Evolutionary conservation across 1,140 invertebrate species (phyloP).

Genomic region (Habropoda laboriosa): DNA sequence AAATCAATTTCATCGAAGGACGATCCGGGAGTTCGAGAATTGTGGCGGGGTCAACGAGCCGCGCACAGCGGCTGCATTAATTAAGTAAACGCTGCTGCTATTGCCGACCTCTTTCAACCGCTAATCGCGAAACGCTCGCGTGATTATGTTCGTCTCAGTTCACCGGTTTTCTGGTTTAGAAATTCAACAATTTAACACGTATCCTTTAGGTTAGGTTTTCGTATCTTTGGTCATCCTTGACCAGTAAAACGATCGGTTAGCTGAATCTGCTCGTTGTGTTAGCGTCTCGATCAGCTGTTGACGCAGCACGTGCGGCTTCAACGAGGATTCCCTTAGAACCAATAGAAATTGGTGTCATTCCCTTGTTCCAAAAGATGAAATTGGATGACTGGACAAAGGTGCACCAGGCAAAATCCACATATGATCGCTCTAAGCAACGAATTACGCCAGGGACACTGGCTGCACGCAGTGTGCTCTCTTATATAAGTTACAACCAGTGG

Average conservation of each 20-base stretch:
- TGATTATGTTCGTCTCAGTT: slow-evolving; percentile 1
- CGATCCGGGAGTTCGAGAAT: slow-evolving; percentile 56
- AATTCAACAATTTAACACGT: neutral
- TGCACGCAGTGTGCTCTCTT: slow-evolving; percentile 24
- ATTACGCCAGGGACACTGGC: neutral
- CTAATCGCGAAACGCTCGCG: slow-evolving; percentile 45
- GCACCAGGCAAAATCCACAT: slow-evolving; percentile 5
- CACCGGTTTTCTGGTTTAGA: neutral
- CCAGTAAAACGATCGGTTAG: neutral
- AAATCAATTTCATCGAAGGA: slow-evolving; percentile 60
- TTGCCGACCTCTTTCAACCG: slow-evolving; percentile 64
- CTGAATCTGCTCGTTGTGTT: neutral
- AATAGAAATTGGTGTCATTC: neutral
- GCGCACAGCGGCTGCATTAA: slow-evolving; percentile 55
- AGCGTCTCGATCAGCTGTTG: neutral
- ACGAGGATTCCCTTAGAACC: neutral
- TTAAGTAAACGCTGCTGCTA: slow-evolving; percentile 65
- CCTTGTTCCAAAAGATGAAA: too few species aligned
- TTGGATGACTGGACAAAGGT: neutral
- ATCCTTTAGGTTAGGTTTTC: too few species aligned
- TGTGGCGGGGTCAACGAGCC: slow-evolving; percentile 63
- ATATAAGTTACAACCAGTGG: slow-evolving; percentile 6
- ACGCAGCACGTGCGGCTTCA: neutral
- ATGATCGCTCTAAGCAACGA: neutral
- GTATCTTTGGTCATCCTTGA: neutral